Conservation (phyloP, 2,113 vertebrate species). For the Cathartes aura region DNA sequence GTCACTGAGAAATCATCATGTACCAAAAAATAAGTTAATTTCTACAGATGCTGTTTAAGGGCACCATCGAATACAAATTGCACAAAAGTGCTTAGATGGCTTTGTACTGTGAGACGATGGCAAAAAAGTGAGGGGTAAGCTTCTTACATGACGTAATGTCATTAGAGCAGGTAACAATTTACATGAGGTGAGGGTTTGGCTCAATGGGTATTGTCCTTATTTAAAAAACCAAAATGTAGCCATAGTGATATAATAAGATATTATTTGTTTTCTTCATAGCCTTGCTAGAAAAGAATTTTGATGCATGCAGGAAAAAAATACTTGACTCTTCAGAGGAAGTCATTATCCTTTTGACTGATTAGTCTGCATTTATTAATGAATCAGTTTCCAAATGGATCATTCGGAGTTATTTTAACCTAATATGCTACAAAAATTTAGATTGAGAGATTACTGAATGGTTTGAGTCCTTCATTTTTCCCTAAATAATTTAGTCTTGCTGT, state of each 20-base stretch:
- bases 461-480: background rate
- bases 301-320: background rate
- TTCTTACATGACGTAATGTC: background rate
- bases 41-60: background rate
- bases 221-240: background rate
- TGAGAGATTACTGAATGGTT: background rate
- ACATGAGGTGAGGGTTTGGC: background rate
- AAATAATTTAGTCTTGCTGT: background rate
- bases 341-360: constrained; percentile 2
- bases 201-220: background rate
- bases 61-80: background rate
- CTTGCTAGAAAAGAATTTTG: background rate
- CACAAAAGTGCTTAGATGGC: background rate
- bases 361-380: constrained; percentile 10
- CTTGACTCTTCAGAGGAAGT: background rate
- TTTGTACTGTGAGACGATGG: background rate
- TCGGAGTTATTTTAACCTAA: background rate
- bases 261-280: background rate
- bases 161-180: background rate
- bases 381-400: background rate
- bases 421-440: background rate
- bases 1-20: background rate
- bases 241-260: background rate
- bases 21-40: background rate
- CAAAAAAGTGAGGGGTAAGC: background rate